phyloP scores from a whole-genome alignment of 1,140 invertebrate species.

The Aphelenchoides avenae region DNA sequence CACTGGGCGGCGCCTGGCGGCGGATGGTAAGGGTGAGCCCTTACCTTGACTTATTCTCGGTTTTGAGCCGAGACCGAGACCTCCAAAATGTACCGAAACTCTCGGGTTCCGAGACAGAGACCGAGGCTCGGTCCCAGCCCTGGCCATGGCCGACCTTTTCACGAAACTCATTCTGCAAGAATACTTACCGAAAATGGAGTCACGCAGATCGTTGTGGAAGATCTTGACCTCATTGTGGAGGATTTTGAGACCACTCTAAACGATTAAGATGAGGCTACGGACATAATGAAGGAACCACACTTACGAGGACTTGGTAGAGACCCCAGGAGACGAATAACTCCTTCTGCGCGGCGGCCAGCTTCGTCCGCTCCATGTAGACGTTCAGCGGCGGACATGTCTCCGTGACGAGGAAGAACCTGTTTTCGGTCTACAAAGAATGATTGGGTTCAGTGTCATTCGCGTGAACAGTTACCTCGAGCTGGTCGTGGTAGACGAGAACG shows the following conservation, averaged over 20 bases:
- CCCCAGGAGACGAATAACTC: constrained; percentile 90
- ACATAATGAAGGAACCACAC: constrained; percentile 59
- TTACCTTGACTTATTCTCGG: too few relatives aligned
- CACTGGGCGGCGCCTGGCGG: too few relatives aligned
- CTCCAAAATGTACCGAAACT: too few relatives aligned
- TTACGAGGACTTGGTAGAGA: constrained; percentile 88
- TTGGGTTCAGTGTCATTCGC: too few relatives aligned
- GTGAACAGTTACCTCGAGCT: constrained; percentile 88
- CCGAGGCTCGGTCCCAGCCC: too few relatives aligned
- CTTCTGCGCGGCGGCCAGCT: constrained; percentile 69
- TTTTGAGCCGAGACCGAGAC: too few relatives aligned
- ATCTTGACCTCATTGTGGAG: constrained; percentile 92
- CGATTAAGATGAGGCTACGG: constrained; percentile 42
- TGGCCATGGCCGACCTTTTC: too few relatives aligned
- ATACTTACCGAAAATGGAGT: constrained; percentile 87
- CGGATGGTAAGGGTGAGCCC: too few relatives aligned
- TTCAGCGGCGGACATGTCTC: constrained; percentile 77
- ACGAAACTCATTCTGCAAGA: too few relatives aligned
- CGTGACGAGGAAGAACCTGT: constrained; percentile 86
- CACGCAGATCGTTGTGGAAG: constrained; percentile 88
- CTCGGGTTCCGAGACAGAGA: too few relatives aligned
- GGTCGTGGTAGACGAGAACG: constrained; percentile 89
- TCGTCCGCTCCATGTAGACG: constrained; percentile 67
- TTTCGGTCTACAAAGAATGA: constrained; percentile 71
- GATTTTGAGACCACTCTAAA: constrained; percentile 88